Base-by-base conservation (phyloP, 2,113 vertebrate species). In the rat (Rattus norvegicus) region DNA sequence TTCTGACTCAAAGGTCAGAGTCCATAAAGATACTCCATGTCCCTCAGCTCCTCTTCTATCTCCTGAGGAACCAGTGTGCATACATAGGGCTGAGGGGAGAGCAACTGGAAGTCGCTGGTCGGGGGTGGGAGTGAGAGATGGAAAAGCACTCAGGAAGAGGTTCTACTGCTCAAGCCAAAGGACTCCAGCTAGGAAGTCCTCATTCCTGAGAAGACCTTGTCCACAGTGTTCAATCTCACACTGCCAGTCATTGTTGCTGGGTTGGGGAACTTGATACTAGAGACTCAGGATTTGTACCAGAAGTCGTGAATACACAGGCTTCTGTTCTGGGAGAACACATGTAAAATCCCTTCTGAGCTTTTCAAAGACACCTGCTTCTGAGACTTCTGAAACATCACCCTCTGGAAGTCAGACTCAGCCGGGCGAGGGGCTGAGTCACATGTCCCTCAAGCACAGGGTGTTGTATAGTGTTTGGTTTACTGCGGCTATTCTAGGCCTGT, bases 291-390 rank as follows among this genome's bases (percentile, higher is more conserved):
- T 49, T 92, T 92, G 22, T 13, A 79, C 7, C 2, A 52, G 33
- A 28, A 76, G 52, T 59, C 43, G 22, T 94, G n/a, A 65, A 73
- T 72, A 87, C 30, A 52, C 47, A 49, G 56, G 49, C 52, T 56
- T 52, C 93, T 92, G 77, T 87, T 90, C 87, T 83, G 49, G 36
- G 67, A 61, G 95, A 92, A 88, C 24, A 47, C 14, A 22, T 28
- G 20, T 24, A 72, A 91, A 93, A 79, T 52, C 54, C 36, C 30
- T n/a, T 81, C 39, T 61, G 72, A 28, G 2, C 61, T 81, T 91
- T 65, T 19, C 54, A 70, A 79, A 89, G 43, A 65, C n/a, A 17
- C 19, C 0, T 39, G 75, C 28, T 90, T 70, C 61, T 17, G 70
- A 90, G 79, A 76, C 36, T 90, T 43, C 36, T 49, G 9, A 83